These are phyloP conservation scores for Slavum lentiscoides DNA, from an alignment of 2,888 invertebrate species.

Conservation along the genomic window DNA sequence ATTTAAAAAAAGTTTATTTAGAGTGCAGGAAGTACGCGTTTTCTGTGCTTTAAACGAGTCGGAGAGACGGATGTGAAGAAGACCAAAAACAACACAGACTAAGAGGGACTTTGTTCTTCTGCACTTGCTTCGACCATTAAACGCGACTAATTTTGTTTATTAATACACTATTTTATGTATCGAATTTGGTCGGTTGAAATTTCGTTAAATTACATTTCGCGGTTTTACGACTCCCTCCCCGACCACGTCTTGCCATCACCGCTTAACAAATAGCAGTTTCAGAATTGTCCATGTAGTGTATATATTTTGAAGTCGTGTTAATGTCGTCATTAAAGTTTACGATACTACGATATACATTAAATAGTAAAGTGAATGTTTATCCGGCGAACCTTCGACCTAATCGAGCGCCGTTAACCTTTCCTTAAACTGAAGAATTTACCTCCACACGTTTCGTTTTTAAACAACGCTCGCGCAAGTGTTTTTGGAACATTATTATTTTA, in stretches of 20 bases:
- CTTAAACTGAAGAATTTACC: slow-evolving; percentile 21
- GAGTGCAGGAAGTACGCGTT: too few relatives aligned
- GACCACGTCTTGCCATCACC: neutral
- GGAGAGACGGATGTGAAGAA: too few relatives aligned
- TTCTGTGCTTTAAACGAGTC: too few relatives aligned
- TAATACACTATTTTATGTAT: too few relatives aligned
- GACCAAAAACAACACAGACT: too few relatives aligned
- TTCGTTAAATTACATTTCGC: too few relatives aligned
- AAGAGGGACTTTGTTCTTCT: too few relatives aligned
- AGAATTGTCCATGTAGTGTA: neutral
- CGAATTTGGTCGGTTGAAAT: too few relatives aligned
- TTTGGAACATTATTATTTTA: neutral
- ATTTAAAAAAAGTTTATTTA: too few relatives aligned
- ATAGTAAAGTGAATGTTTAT: slow-evolving; percentile 40
- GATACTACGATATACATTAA: slow-evolving; percentile 23
- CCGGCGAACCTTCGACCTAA: slow-evolving; percentile 26
- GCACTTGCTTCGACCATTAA: too few relatives aligned
- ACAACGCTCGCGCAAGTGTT: neutral
- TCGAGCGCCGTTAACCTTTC: slow-evolving; percentile 33
- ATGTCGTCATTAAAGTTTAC: slow-evolving; percentile 28
- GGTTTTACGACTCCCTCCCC: neutral
- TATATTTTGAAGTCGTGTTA: slow-evolving; percentile 11
- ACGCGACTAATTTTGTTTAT: too few relatives aligned
- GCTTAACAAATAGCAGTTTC: slow-evolving; percentile 26
- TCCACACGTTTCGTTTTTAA: neutral